A percentile compares a stretch with the other conserved stretches of the same genome.
Evolutionary conservation across 1,140 invertebrate genomes (phyloP).

Genomic region (Solenopsis invicta): DNA sequence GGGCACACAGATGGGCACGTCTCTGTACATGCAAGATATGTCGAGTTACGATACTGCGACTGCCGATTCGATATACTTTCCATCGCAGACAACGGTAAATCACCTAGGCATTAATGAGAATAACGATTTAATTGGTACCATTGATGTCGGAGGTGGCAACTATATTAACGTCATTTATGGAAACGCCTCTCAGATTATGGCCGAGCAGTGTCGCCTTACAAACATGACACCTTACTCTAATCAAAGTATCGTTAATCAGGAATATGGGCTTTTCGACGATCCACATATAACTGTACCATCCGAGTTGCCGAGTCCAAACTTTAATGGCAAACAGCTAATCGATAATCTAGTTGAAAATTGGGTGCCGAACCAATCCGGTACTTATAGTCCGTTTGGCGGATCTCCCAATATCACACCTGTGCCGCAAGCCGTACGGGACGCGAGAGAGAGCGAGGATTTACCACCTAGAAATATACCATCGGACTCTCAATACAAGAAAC

Average conservation of each 20-base stretch:
- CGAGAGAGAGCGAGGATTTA: slow-evolving; percentile 76
- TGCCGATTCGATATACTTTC: slow-evolving; percentile 82
- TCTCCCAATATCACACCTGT: slow-evolving; percentile 84
- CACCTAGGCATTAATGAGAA: slow-evolving; percentile 84
- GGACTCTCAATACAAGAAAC: slow-evolving; percentile 87
- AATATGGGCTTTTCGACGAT: slow-evolving; percentile 84
- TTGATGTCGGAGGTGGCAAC: slow-evolving; percentile 86
- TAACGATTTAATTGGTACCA: slow-evolving; percentile 85
- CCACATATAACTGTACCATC: slow-evolving; percentile 78
- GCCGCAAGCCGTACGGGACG: slow-evolving; percentile 70
- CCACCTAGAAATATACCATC: slow-evolving; percentile 71
- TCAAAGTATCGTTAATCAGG: slow-evolving; percentile 81
- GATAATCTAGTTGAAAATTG: slow-evolving; percentile 94
- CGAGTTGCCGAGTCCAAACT: slow-evolving; percentile 76
- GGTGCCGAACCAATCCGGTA: slow-evolving; percentile 92
- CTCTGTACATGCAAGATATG: slow-evolving; percentile 82
- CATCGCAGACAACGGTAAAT: slow-evolving; percentile 81
- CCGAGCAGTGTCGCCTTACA: slow-evolving; percentile 82
- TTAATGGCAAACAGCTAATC: slow-evolving; percentile 88
- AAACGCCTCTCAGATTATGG: slow-evolving; percentile 84
- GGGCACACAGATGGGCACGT: slow-evolving; percentile 77
- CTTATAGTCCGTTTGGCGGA: slow-evolving; percentile 93
- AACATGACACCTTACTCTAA: slow-evolving; percentile 79
- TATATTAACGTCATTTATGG: slow-evolving; percentile 86
- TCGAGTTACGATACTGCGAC: slow-evolving; percentile 75